Base-by-base conservation (phyloP, 1,140 invertebrate genomes). In the Magallana angulata region DNA sequence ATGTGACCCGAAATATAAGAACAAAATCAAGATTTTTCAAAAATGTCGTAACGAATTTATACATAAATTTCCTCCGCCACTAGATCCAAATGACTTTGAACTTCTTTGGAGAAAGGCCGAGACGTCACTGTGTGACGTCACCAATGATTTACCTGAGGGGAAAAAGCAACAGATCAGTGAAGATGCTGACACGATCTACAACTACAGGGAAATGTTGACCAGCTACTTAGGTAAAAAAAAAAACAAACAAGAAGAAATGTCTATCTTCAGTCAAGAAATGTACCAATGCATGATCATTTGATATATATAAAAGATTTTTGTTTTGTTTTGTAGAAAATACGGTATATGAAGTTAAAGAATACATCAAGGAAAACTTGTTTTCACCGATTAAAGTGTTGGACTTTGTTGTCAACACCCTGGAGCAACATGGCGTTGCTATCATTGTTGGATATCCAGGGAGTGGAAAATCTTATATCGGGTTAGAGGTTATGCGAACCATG, bases 171-270 rank as follows among this genome's bases (percentile, higher is more conserved):
- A n/a, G n/a, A n/a, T n/a, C n/a, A n/a, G 11, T 48, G 5, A 12
- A 24, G 18, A 76, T 48, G 68, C 24, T 36, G 68, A 76, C 1
- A 1, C 4, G 2, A 24, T 76, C 8, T 76, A 76, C 24, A 36
- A 12, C 12, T 76, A 36, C 12, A 76, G 36, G 36, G 24, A 18
- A 1, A 0, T 9, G 24, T 11, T 76, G 7, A 30, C 68, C 8
- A 36, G 68, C 48, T 76, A 76, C 36, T 9, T 76, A 76, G 68
- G 68, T 76, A 76, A 30, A 48, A 48, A n/a, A n/a, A n/a, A n/a
- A n/a, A n/a, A n/a, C n/a, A n/a, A 48, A 48, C 36, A 48, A 48
- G 36, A 48, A 48, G 36, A 48, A 48, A 4, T 48, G 36, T 3
- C 36, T 48, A 4, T 48, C 36, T 48, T 48, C 36, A 5, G 3